Evolutionary conservation across 2,888 invertebrate species (phyloP), one percentile per base, ranked within the genome.

Genomic region (Exephanes ischioxanthus): DNA sequence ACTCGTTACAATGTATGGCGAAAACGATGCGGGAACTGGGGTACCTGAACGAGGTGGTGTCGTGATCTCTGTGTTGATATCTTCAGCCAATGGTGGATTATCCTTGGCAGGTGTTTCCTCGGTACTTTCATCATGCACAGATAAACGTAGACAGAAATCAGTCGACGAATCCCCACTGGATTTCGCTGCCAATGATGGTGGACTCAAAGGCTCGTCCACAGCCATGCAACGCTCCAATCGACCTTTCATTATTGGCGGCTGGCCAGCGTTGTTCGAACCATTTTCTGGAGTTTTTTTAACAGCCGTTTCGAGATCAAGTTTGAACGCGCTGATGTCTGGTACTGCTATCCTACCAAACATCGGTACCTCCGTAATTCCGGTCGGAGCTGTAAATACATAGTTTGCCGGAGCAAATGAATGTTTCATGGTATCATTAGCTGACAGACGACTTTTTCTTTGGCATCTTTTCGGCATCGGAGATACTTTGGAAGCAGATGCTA

Each of bases 1-100:
- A 0, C 95, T 95, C 76, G 95, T 89, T 0, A 96, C 96, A 0
- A 96, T 95, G 91, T 95, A 95, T 0, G 96, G 96, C 85, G 93
- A 94, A 67, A 90, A 93, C 3, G 87, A 84, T 14, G 87, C 90
- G 16, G 90, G 89, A 41, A 88, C 61, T 3, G 86, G 76, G 1
- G 85, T 73, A 9, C 76, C 79, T 22, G 53, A 33, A 14, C 71
- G 37, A 0, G 66, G 75, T 48, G 76, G 55, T 19, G 48, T 67
- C 7, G 41, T 63, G 1, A 11, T 41, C 0, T 7, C 11, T 1
- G 14, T 55, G 0, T 16, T 61, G 16, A 16, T 7, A 4, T 6
- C 16, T 26, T 61, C 30, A 2, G 9, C 9, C 45, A 48, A 48
- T 16, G 14, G 14, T 2, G n/a, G 16, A n/a, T 26, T 30, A 19